Evolutionary conservation across 2,888 invertebrate species (phyloP).

Genomic region (Tholera decimalis): DNA sequence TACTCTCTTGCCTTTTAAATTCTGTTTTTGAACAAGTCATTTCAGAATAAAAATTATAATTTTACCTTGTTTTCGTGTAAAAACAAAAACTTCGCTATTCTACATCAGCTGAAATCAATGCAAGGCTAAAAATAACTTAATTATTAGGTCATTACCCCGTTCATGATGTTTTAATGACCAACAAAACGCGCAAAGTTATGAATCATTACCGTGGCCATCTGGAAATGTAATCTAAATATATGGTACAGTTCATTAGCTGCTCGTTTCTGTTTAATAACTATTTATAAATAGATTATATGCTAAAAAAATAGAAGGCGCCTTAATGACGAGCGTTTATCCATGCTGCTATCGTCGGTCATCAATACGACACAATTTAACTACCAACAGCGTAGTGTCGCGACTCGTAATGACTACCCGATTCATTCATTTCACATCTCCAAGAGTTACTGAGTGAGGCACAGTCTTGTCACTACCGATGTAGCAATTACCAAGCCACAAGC

Average conservation of each 20-base stretch:
- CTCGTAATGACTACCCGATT: too few relatives aligned
- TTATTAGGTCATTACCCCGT: slow-evolving; percentile 38
- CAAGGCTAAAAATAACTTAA: slow-evolving; percentile 16
- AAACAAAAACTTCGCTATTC: background rate
- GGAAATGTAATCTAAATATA: slow-evolving; percentile 17
- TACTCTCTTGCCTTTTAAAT: too few relatives aligned
- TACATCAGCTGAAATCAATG: slow-evolving; percentile 13
- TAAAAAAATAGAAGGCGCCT: background rate
- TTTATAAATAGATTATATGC: slow-evolving; percentile 5
- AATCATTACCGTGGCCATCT: slow-evolving; percentile 40
- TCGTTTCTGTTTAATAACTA: background rate
- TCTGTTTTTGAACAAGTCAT: too few relatives aligned
- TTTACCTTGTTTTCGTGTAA: too few relatives aligned
- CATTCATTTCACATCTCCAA: too few relatives aligned
- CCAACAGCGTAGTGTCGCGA: too few relatives aligned
- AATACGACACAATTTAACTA: too few relatives aligned
- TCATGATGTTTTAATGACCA: slow-evolving; percentile 33
- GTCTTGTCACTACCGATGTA: too few relatives aligned
- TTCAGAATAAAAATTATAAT: too few relatives aligned
- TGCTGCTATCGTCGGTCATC: background rate
- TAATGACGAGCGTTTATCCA: background rate
- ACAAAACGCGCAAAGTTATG: slow-evolving; percentile 24
- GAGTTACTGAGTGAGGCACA: too few relatives aligned
- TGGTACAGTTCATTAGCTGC: slow-evolving; percentile 4
- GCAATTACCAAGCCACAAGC: too few relatives aligned